A percentile compares a stretch with the other conserved stretches of the same genome.
Conservation (phyloP, 23 tunicate genomes). For the Corella eumyota region DNA sequence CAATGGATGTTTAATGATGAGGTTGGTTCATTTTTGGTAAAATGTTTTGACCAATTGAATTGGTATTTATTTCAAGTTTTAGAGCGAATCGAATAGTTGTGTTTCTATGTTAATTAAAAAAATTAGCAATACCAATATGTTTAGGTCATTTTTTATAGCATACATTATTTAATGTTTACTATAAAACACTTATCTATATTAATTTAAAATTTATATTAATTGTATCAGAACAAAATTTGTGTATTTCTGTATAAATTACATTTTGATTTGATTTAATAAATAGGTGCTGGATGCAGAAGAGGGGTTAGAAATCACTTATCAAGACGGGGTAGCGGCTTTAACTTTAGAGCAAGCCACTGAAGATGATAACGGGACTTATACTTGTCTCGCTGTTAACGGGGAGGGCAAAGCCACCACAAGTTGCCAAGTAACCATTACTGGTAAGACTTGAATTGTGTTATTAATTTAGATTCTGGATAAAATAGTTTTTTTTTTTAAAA, state of each 20-base stretch:
- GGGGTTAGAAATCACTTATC: slow-evolving; percentile 57
- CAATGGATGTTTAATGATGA: slow-evolving; percentile 66
- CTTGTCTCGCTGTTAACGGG: slow-evolving; percentile 59
- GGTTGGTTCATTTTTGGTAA: slow-evolving; percentile 10
- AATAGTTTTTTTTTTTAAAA: neutral
- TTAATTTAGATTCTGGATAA: neutral
- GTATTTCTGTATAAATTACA: no score
- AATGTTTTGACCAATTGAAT: neutral
- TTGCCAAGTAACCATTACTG: slow-evolving; percentile 58
- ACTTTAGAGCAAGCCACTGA: slow-evolving; percentile 58
- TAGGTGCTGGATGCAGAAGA: slow-evolving; percentile 67
- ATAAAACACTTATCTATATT: no score
- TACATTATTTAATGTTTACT: no score
- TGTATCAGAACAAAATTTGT: no score
- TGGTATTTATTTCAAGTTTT: neutral
- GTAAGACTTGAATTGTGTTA: slow-evolving; percentile 10
- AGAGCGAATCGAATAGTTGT: neutral
- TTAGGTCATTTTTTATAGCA: no score
- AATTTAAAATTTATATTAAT: no score
- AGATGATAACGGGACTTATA: slow-evolving; percentile 70
- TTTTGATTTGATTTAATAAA: no score
- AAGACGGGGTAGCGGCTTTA: slow-evolving; percentile 64
- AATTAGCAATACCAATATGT: no score
- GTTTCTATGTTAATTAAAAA: neutral
- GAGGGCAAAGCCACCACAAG: slow-evolving; percentile 62